Conservation (phyloP, 2,888 invertebrate genomes). For the Acleris cristana region DNA sequence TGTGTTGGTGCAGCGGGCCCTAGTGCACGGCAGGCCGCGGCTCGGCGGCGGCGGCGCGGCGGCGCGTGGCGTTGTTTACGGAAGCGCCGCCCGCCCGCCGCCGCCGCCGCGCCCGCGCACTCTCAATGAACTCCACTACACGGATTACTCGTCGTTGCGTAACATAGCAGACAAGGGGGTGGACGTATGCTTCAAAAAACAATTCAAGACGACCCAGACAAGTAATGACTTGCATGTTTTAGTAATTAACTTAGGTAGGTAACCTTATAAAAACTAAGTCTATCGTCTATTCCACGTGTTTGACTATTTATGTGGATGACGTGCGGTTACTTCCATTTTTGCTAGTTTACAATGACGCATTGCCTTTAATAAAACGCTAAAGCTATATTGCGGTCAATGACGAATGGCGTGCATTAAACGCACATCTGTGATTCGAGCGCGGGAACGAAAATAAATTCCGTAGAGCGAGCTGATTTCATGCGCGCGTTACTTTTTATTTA, state of each 20-base stretch:
- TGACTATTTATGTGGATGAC: neutral
- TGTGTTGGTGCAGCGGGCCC: neutral
- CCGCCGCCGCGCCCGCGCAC: constrained; percentile 43
- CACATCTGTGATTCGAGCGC: constrained; percentile 35
- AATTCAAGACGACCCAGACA: neutral
- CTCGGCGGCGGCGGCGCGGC: constrained; percentile 27
- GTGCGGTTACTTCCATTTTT: neutral
- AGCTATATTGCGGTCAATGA: constrained; percentile 25
- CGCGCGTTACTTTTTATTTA: constrained; percentile 27
- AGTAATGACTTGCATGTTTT: too few species aligned
- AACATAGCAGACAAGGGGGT: constrained; percentile 14
- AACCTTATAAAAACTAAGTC: too few species aligned
- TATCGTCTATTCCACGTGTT: neutral
- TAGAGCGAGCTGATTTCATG: constrained; percentile 26
- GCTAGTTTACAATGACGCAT: constrained; percentile 5
- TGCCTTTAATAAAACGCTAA: constrained; percentile 10
- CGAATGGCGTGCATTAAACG: constrained; percentile 30
- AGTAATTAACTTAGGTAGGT: too few species aligned
- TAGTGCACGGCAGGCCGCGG: constrained; percentile 26
- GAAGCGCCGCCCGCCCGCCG: constrained; percentile 47
- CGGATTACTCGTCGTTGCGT: constrained; percentile 38
- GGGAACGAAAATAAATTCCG: constrained; percentile 35
- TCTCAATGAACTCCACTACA: constrained; percentile 36
- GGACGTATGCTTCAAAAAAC: constrained; percentile 11
- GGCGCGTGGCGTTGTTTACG: constrained; percentile 53